Evolutionary conservation across 2,797 vertebrate species (phyloP).

Genomic region (Todus mexicanus): DNA sequence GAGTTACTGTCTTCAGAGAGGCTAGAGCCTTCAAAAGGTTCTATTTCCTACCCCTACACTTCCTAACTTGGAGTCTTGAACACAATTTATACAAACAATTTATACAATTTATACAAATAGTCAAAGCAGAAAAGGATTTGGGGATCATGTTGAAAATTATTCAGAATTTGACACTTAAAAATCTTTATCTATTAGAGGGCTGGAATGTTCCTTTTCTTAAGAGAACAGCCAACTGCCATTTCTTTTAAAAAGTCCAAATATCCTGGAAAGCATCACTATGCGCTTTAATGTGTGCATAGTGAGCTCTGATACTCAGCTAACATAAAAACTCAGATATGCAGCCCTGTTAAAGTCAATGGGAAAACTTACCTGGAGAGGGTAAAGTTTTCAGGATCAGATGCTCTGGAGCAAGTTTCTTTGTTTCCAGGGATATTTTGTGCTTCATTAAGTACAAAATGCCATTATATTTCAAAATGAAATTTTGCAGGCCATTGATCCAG

Average conservation of each 20-base stretch:
- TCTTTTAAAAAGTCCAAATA: background rate
- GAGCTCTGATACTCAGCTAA: background rate
- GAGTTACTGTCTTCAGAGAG: background rate
- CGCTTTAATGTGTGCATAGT: background rate
- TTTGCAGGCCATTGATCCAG: slow-evolving; percentile 49
- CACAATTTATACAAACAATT: background rate
- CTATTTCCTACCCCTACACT: background rate
- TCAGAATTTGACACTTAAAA: background rate
- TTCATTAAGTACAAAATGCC: background rate
- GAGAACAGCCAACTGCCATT: background rate
- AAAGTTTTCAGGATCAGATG: background rate
- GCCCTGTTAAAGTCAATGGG: background rate
- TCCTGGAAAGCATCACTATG: background rate
- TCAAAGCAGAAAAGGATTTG: background rate
- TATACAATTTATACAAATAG: background rate
- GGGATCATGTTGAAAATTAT: background rate
- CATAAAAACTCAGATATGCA: background rate
- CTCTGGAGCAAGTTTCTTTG: background rate
- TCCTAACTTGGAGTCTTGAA: background rate
- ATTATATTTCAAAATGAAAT: slow-evolving; percentile 39
- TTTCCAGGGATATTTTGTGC: background rate
- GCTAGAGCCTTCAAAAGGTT: background rate
- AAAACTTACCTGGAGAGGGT: background rate
- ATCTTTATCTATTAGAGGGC: background rate
- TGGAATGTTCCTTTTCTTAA: background rate